A percentile compares a stretch with the other conserved stretches of the same genome.
phyloP scores from a whole-genome alignment of 1,140 invertebrate species.

The Coboldia fuscipes region DNA sequence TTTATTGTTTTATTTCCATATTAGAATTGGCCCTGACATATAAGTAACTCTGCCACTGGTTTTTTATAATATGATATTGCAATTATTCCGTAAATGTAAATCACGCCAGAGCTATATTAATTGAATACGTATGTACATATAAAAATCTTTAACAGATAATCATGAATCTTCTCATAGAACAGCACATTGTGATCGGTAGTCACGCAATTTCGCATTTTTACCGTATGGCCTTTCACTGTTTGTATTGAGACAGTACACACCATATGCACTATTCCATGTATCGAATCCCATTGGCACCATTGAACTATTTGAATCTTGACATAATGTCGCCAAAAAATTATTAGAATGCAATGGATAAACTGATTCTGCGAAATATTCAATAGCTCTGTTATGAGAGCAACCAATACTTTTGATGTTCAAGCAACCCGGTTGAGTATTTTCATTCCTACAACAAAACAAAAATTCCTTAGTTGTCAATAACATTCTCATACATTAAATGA shows the following conservation, averaged over 20 bases:
- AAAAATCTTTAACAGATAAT: too few relatives aligned
- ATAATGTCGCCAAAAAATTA: constrained; percentile 13
- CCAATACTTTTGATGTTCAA: constrained; percentile 21
- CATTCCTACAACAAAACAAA: constrained; percentile 5
- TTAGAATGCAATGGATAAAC: constrained; percentile 21
- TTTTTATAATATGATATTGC: too few relatives aligned
- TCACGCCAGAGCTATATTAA: too few relatives aligned
- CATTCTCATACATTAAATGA: neutral
- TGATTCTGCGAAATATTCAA: constrained; percentile 34
- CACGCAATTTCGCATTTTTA: neutral
- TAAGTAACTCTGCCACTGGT: too few relatives aligned
- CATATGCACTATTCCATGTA: constrained; percentile 8
- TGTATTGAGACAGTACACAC: constrained; percentile 16
- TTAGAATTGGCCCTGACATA: too few relatives aligned
- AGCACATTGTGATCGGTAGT: too few relatives aligned
- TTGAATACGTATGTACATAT: too few relatives aligned
- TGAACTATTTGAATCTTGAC: constrained; percentile 7
- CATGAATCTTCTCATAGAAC: too few relatives aligned
- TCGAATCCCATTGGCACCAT: constrained; percentile 15
- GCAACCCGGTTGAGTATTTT: constrained; percentile 23
- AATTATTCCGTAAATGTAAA: too few relatives aligned
- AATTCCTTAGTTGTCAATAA: neutral
- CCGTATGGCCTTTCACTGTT: constrained; percentile 10
- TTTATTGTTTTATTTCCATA: too few relatives aligned
- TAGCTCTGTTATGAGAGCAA: constrained; percentile 38